Conservation (phyloP, 2,888 invertebrate species). For the Apoderus coryli region DNA sequence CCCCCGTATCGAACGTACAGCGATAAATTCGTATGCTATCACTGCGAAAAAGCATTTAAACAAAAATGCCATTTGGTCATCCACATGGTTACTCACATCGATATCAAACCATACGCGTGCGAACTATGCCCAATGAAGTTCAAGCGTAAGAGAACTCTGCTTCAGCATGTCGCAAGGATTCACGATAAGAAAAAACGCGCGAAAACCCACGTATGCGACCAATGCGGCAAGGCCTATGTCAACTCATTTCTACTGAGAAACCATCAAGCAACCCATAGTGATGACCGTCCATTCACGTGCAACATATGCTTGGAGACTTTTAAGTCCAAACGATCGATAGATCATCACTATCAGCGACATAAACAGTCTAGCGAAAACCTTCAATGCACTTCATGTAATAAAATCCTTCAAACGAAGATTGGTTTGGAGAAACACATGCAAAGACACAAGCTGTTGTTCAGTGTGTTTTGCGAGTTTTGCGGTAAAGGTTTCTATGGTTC, state of each 20-base stretch:
- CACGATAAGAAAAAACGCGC: background rate
- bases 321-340: background rate
- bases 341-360: too few relatives aligned
- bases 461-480: constrained; percentile 23
- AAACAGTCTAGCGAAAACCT: too few relatives aligned
- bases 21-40: too few relatives aligned
- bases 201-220: background rate
- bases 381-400: too few relatives aligned
- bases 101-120: background rate
- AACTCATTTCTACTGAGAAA: background rate
- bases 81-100: background rate
- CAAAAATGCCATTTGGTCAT: too few relatives aligned
- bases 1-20: too few relatives aligned
- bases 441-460: constrained; percentile 24
- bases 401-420: too few relatives aligned
- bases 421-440: too few relatives aligned
- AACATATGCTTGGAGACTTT: background rate
- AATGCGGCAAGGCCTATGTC: background rate
- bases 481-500: constrained; percentile 20
- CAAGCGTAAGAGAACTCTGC: background rate
- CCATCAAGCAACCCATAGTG: background rate
- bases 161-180: background rate
- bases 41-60: too few relatives aligned
- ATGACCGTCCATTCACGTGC: background rate
- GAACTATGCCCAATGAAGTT: background rate